Conservation (phyloP, 53 echinoderm and acorn worm genomes). For the Apostichopus leukothele region DNA sequence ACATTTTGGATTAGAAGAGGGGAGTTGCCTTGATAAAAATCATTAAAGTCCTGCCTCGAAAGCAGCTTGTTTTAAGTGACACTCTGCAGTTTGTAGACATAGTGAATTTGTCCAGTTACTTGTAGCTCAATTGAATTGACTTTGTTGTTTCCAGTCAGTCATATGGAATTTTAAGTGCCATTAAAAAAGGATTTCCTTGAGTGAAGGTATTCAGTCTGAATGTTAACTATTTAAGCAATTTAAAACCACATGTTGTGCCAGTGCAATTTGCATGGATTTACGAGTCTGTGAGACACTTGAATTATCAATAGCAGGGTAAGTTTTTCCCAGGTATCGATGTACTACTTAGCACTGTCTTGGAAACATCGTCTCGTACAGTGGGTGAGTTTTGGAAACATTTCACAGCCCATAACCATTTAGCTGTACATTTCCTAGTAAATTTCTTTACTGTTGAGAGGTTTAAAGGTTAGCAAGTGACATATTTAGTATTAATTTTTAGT, state of each 20-base stretch:
- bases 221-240: neutral
- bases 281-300: neutral
- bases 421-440: too few relatives aligned
- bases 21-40: neutral
- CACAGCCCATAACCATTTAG: too few relatives aligned
- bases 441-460: too few relatives aligned
- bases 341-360: too few relatives aligned
- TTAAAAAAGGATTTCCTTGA: neutral
- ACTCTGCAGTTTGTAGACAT: neutral
- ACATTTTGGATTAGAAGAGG: neutral
- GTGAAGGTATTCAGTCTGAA: neutral
- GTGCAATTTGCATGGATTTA: neutral
- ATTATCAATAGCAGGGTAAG: too few relatives aligned
- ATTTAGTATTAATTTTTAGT: too few relatives aligned
- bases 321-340: too few relatives aligned
- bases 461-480: too few relatives aligned
- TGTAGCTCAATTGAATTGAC: neutral
- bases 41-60: neutral
- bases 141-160: neutral
- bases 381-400: too few relatives aligned
- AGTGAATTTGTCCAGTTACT: neutral
- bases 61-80: neutral
- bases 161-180: constrained; percentile 25
- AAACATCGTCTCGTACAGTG: too few relatives aligned
- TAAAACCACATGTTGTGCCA: neutral